Conservation (phyloP, 30 jellyfish, hydroid and myxozoan species). For the Sanderia malayensis region DNA sequence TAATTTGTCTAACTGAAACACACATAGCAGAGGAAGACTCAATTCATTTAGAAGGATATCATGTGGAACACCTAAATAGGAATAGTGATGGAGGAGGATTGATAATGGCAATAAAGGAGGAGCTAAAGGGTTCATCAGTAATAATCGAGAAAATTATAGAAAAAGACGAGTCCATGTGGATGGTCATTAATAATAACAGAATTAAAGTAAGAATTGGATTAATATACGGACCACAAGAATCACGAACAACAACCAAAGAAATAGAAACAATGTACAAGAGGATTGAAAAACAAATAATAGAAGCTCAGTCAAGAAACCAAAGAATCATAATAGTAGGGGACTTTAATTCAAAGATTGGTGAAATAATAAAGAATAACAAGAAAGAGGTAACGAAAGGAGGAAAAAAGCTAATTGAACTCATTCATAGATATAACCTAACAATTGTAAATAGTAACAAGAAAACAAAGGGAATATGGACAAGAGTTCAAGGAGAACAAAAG, state of each 20-base stretch:
- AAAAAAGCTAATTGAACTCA: background rate
- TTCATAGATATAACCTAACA: background rate
- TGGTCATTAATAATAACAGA: background rate
- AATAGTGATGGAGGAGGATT: background rate
- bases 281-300: background rate
- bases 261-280: background rate
- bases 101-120: background rate
- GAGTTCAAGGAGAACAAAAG: constrained; percentile 21
- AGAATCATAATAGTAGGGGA: background rate
- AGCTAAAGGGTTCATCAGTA: background rate
- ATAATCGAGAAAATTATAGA: too few relatives aligned
- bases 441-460: background rate
- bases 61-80: background rate
- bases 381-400: background rate
- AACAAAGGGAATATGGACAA: background rate
- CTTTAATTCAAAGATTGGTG: background rate
- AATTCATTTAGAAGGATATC: background rate
- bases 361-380: background rate
- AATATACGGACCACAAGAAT: background rate
- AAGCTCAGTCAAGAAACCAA: background rate
- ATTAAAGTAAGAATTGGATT: background rate
- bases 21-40: background rate
- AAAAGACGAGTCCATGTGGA: background rate
- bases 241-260: background rate
- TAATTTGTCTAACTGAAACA: background rate